A percentile compares a stretch with the other conserved stretches of the same genome.
These are phyloP conservation scores for Drosophila kanekoi DNA, from an alignment of 2,888 invertebrate genomes.

Conservation along the genomic window DNA sequence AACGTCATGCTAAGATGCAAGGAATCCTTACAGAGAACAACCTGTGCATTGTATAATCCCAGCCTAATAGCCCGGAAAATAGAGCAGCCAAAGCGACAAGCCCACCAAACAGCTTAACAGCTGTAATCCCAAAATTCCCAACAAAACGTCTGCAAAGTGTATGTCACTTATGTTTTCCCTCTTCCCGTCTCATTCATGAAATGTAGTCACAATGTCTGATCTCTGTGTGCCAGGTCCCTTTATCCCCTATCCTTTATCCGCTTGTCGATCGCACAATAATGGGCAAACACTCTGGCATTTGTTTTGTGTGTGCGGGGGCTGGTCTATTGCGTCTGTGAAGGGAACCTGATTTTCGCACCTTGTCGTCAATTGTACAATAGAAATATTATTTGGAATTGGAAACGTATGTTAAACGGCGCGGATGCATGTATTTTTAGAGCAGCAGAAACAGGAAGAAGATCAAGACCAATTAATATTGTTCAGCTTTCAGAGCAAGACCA, in stretches of 20 bases:
- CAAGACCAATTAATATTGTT: conserved; percentile 54
- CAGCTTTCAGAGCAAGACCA: conserved; percentile 19
- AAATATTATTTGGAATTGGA: conserved; percentile 34
- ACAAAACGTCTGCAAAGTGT: conserved; percentile 68
- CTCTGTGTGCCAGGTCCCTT: conserved; percentile 10
- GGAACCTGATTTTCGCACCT: conserved; percentile 73
- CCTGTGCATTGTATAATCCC: conserved; percentile 58
- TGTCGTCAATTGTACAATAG: conserved; percentile 56
- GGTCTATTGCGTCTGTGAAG: conserved; percentile 39
- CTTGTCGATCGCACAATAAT: conserved; percentile 75
- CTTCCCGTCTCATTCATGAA: conserved; percentile 58
- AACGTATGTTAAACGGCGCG: conserved; percentile 28
- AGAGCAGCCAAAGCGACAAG: conserved; percentile 54
- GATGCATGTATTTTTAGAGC: conserved; percentile 25
- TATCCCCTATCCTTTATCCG: conserved; percentile 56
- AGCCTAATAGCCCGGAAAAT: conserved; percentile 55
- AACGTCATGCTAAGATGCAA: conserved; percentile 50
- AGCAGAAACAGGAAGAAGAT: neutral
- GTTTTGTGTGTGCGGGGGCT: conserved; percentile 24
- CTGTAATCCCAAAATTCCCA: conserved; percentile 72
- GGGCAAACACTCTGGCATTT: conserved; percentile 60
- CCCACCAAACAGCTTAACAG: conserved; percentile 75
- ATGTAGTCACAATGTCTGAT: conserved; percentile 42
- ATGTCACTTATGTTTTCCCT: conserved; percentile 28
- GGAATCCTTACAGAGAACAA: conserved; percentile 36